Evolutionary conservation across 2,888 invertebrate genomes (phyloP).

Genomic region (Cephus pygmeus): DNA sequence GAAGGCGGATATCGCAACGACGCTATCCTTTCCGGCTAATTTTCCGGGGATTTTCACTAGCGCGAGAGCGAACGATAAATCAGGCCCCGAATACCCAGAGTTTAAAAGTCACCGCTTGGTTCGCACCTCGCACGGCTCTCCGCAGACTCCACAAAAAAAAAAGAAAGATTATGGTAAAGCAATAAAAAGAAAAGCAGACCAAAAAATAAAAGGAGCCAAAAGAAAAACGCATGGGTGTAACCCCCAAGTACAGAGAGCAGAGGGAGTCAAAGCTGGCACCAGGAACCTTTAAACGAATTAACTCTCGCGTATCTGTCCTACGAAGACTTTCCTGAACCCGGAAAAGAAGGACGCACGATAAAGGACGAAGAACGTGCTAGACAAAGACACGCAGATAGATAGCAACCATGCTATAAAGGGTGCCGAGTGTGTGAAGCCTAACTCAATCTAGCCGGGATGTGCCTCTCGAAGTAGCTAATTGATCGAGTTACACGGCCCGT

Average conservation of each 20-base stretch:
- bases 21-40: slow-evolving; percentile 1
- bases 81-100: too few relatives aligned
- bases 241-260: too few relatives aligned
- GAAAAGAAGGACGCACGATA: slow-evolving; percentile 23
- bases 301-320: slow-evolving; percentile 26
- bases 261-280: not conserved
- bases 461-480: slow-evolving; percentile 39
- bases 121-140: too few relatives aligned
- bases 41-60: slow-evolving; percentile 1
- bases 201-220: too few relatives aligned
- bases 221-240: too few relatives aligned
- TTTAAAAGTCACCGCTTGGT: too few relatives aligned
- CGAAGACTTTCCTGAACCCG: slow-evolving; percentile 6
- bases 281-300: slow-evolving; percentile 28
- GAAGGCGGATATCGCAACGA: not conserved
- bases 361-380: slow-evolving; percentile 16
- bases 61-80: not conserved
- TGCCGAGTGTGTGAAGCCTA: slow-evolving; percentile 21
- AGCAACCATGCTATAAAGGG: slow-evolving; percentile 14
- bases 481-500: slow-evolving; percentile 43
- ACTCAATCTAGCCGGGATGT: slow-evolving; percentile 34
- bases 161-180: too few relatives aligned
- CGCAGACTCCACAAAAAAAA: too few relatives aligned
- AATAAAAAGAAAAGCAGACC: too few relatives aligned
- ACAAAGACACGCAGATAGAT: slow-evolving; percentile 17